Conservation (phyloP, 2,888 invertebrate genomes). For the Dione vanillae region DNA sequence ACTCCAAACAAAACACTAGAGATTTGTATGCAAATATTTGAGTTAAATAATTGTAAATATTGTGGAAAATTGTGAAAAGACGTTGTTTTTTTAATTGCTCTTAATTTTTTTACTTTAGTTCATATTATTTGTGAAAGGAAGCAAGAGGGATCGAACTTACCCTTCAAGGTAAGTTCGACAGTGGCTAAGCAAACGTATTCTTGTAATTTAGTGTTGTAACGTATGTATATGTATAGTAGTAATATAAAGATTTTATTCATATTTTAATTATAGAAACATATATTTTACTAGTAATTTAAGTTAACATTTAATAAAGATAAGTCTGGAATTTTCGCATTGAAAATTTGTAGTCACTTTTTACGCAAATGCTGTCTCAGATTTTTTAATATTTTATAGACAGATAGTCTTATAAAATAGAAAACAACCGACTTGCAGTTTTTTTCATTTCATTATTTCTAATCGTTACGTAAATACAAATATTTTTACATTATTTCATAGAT, state of each 20-base stretch:
- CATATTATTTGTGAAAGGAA: not conserved
- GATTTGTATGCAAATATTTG: conserved; percentile 33
- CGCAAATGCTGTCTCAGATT: not conserved
- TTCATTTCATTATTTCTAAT: not conserved
- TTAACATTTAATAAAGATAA: not conserved
- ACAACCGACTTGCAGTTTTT: not conserved
- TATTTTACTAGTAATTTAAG: not conserved
- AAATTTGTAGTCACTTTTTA: not conserved
- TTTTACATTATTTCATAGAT: not conserved
- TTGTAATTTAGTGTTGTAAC: not conserved
- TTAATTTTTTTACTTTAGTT: not conserved
- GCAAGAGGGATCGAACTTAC: not conserved
- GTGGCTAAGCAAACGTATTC: not conserved
- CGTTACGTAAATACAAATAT: not conserved
- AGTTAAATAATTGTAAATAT: conserved; percentile 17
- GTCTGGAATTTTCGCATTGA: not conserved
- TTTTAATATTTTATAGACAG: not conserved
- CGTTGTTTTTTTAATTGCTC: not conserved
- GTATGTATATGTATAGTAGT: not conserved
- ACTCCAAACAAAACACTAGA: conserved; percentile 49
- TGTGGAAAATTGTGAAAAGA: not conserved
- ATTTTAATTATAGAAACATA: no score
- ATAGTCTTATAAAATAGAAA: no score
- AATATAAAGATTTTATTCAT: not conserved
- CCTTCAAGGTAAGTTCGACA: not conserved